Conservation (phyloP, 2,797 vertebrate species). For the Anguilla obscura region DNA sequence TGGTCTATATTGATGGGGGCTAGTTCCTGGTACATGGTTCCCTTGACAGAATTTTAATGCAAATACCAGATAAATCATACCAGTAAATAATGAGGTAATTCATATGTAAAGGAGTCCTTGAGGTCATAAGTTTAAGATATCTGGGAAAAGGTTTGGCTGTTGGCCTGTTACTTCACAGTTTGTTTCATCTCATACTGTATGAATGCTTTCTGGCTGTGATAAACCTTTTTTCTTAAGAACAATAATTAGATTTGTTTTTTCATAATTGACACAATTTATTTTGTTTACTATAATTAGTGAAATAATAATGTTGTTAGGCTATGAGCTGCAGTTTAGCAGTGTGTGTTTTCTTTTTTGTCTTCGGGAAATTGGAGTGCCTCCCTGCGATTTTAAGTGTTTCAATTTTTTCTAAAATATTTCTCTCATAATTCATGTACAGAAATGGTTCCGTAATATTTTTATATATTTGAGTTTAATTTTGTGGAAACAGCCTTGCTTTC, state of each 20-base stretch:
- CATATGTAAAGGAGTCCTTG: neutral
- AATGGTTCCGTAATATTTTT: neutral
- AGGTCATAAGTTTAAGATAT: neutral
- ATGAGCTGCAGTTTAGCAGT: neutral
- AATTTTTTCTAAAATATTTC: neutral
- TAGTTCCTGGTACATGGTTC: neutral
- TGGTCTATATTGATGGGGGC: neutral
- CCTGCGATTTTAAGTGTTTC: neutral
- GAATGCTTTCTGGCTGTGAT: neutral
- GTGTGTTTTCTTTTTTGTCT: neutral
- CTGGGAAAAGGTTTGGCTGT: neutral
- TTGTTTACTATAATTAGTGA: neutral
- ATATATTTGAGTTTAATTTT: neutral
- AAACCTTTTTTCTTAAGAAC: neutral
- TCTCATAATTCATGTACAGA: neutral
- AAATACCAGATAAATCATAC: neutral
- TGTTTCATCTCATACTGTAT: neutral
- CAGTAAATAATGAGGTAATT: neutral
- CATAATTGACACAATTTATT: neutral
- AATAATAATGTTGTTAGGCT: neutral
- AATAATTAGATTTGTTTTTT: neutral
- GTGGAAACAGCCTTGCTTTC: neutral
- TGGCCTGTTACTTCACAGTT: neutral
- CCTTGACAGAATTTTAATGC: neutral
- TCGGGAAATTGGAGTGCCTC: neutral